A percentile compares a stretch with the other conserved stretches of the same genome.
Conservation (phyloP, 2,888 invertebrate species). For the Julus scanicus region DNA sequence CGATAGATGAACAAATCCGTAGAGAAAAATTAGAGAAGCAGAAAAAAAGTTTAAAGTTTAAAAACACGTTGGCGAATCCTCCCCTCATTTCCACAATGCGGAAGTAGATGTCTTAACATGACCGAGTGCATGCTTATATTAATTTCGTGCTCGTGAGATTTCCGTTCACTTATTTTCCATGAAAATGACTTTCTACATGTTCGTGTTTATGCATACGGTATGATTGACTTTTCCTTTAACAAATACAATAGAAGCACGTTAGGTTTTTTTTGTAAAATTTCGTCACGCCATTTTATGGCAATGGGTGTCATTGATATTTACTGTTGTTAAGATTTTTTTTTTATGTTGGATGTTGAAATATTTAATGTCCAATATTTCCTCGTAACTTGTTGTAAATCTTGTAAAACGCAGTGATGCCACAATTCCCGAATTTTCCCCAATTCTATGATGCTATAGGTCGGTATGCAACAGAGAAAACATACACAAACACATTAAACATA, state of each 20-base stretch:
- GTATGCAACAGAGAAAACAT: too few relatives aligned
- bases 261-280: neutral
- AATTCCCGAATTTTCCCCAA: too few relatives aligned
- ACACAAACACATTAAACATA: neutral
- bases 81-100: slow-evolving; percentile 7
- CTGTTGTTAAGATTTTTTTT: neutral
- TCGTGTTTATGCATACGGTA: neutral
- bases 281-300: neutral
- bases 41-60: neutral
- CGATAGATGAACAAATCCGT: neutral
- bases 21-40: neutral
- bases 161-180: neutral
- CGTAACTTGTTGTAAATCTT: neutral
- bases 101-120: slow-evolving; percentile 15
- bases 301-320: neutral
- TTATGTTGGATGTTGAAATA: neutral
- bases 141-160: slow-evolving; percentile 1
- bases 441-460: too few relatives aligned
- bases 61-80: neutral
- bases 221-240: neutral
- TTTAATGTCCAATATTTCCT: neutral
- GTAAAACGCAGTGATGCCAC: neutral
- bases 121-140: slow-evolving; percentile 6
- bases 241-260: neutral
- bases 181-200: neutral